Base-by-base conservation (phyloP, 2,113 vertebrate species). In the Scatophagus argus region DNA sequence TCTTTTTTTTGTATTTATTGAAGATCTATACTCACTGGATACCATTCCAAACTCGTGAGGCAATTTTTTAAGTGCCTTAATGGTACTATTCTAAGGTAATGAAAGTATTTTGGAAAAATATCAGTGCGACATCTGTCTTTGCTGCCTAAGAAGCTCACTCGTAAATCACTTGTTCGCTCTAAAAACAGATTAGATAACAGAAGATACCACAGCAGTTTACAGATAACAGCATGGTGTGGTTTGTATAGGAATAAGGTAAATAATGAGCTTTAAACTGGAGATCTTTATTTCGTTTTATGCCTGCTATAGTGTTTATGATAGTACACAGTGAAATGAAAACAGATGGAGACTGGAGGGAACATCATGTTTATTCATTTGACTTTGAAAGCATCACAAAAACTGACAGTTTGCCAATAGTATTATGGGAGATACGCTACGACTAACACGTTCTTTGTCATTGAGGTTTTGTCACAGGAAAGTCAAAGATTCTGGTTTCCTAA, bases 91-190 rank as follows among this genome's bases (percentile, higher is more conserved):
- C 88, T 65, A 81, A 74, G 68, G 77, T 82, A 91, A 78, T 90
- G 79, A 84, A 91, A 82, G 49, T 74, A 81, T 81, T 79, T 60
- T 82, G 80, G 56, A 60, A 65, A 82, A 82, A 79, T 79, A 69
- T 75, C 68, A 74, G 79, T 27, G 43, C 49, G 17, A 73, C 68
- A 83, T 90, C 80, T 83, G 59, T 85, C 82, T 87, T 82, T 80
- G 79, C 46, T 76, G 70, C 69, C 81, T 73, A 79, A 89, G 87
- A 83, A 70, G 69, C 85, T 83, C 75, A 83, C 87, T 84, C 74
- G 81, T 89, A 89, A 91, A 93, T 93, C 87, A 92, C 84, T 85
- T 85, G 89, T 82, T 90, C 83, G 39, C 69, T 74, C 62, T 54
- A 58, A 69, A 83, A 84, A 64, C 60, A 75, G 71, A 89, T 85